A percentile compares a stretch with the other conserved stretches of the same genome.
phyloP scores from a whole-genome alignment of 1,140 invertebrate genomes.

The Drosophila nigrodunni region DNA sequence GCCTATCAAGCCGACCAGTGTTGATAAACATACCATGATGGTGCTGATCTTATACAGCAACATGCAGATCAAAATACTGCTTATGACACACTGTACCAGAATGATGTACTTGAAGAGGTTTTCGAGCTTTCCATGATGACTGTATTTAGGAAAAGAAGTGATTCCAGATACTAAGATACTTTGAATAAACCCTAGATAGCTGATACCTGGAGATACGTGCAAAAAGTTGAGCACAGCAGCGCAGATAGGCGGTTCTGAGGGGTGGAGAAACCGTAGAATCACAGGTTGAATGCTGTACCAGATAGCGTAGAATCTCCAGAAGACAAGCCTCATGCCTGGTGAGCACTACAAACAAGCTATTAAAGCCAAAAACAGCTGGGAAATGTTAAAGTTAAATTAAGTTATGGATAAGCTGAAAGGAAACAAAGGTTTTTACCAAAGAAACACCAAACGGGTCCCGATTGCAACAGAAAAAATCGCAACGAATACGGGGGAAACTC shows the following conservation, averaged over 20 bases:
- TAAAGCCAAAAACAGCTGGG: constrained; percentile 68
- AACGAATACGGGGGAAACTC: constrained; percentile 61
- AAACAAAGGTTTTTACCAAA: constrained; percentile 30
- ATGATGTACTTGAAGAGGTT: constrained; percentile 70
- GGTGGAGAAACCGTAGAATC: constrained; percentile 45
- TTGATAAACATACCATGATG: constrained; percentile 42
- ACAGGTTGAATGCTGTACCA: constrained; percentile 58
- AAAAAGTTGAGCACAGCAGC: constrained; percentile 65
- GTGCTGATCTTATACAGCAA: constrained; percentile 74
- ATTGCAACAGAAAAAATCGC: constrained; percentile 64
- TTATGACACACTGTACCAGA: constrained; percentile 64
- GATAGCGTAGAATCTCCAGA: constrained; percentile 51
- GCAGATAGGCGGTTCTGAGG: constrained; percentile 45
- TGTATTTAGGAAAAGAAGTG: constrained; percentile 8
- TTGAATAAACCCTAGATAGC: neutral
- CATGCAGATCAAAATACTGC: constrained; percentile 73
- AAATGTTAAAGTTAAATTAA: neutral
- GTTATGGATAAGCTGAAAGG: too few relatives aligned
- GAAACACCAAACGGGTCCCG: constrained; percentile 64
- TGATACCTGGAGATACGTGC: constrained; percentile 58
- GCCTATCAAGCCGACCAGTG: neutral
- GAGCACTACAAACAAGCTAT: constrained; percentile 68
- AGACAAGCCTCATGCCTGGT: constrained; percentile 63
- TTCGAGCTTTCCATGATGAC: constrained; percentile 63
- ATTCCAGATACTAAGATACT: too few relatives aligned